Base-by-base conservation (phyloP, 2,888 invertebrate species). In the Calameuta filiformis region DNA sequence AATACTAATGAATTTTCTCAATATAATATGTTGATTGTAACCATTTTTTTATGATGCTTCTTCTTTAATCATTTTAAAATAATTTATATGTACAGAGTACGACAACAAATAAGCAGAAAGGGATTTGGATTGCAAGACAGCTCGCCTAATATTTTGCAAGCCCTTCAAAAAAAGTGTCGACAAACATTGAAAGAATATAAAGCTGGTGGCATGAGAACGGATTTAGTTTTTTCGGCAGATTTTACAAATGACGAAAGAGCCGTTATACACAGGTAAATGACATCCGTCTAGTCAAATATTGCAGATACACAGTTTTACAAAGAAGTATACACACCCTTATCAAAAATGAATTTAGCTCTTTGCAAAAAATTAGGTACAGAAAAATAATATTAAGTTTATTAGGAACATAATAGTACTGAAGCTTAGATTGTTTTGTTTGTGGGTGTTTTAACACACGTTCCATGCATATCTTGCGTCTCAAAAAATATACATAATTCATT, bases 221-320 rank as follows among this genome's bases (percentile, higher is more conserved):
- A 95, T 88, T 91, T 95, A 73, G 93, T 93, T 74, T 94, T 94
- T 82, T 92, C 93, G 40, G 91, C 92, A 0, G 94, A 94, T 78
- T 95, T 95, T 88, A 92, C 92, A 0, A 94, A 94, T 83, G 95
- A 94, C 1, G 95, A 95, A 85, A 91, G 95, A 34, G 94, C 93
- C 0, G 81, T 90, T 0, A 90, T 95, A 77, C 95, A 95, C 86
- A 91, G 92, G 92, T 94, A 90, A 88, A 88, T 81, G 77, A 37
- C 12, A 37, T 15, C 37, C 15, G 37, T 12, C 12, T 12, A 37
- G 12, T 37, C 12, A 37, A 37, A 37, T 12, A 12, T 37, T 37
- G 3, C 37, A 12, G 12, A 37, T 35, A 35, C 3, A 37, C 4
- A 37, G 37, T 37, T 37, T 37, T 12, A 37, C 3, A 12, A 37